Evolutionary conservation across 2,797 vertebrate genomes (phyloP), one percentile per base, ranked within the genome.

Genomic region (Macroramphosus scolopax): DNA sequence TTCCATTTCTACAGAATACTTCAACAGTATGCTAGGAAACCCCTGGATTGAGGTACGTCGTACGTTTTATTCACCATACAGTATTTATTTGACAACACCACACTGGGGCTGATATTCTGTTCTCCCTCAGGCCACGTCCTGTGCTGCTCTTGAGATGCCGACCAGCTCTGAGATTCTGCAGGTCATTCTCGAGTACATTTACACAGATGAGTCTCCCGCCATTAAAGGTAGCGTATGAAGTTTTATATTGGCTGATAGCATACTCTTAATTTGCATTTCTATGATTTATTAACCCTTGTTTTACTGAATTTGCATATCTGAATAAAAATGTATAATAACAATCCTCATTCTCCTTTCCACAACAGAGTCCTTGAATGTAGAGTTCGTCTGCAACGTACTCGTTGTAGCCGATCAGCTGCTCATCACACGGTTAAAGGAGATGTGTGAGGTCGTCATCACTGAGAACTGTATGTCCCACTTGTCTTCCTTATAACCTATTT

Each of bases 321-420:
- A 15, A 13, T 5, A 24, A 33, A 45, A 8, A 17, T 6, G 25
- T 1, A 5, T 13, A 14, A 26, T 26, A 3, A 7, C 14, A 34
- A 15, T 32, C 26, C 2, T 51, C 54, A 8, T 56, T n/a, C 75
- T 17, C 11, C 15, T 72, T 37, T 63, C 4, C 14, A 5, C 12
- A 35, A 28, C 84, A 99, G 96, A 96, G 46, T 94, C 88, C 78
- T 77, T 89, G 47, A 94, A 93, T 40, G 92, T 97, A 47, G 95
- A 97, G 80, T 99, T 98, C 83, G 72, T 95, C 39, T 98, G 96
- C 80, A 94, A 89, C 0, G 89, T 95, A 32, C 89, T 99, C 77
- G 93, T 96, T 55, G 93, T 98, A 67, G 96, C 96, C 2, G 96
- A 99, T 80, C 96, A 98, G 54, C 90, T 99, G 45, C 92, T 99